Percentiles rank a stretch among this genome's conserved stretches.
Evolutionary conservation across 2,113 vertebrate genomes (phyloP).

Genomic region (Pipa parva): DNA sequence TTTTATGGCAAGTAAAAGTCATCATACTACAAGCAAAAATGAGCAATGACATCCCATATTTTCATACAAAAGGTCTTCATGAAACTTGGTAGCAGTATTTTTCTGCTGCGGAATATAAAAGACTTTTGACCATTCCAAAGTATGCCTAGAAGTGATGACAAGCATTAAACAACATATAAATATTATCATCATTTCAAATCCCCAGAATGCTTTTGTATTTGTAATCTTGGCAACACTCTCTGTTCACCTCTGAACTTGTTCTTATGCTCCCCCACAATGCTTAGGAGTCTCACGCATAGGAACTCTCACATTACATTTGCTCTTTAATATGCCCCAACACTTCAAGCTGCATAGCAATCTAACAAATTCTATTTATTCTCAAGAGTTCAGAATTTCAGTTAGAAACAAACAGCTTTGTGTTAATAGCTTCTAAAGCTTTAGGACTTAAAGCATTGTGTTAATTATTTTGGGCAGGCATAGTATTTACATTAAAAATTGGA

Average conservation of each 20-base stretch:
- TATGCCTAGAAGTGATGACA: not conserved
- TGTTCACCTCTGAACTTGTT: not conserved
- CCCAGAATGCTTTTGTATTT: not conserved
- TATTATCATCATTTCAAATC: not conserved
- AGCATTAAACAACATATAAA: slow-evolving; percentile 4
- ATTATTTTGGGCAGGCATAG: not conserved
- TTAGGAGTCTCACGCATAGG: not conserved
- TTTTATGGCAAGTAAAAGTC: too few species aligned
- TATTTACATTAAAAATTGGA: not conserved
- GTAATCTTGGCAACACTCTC: not conserved
- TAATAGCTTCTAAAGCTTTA: not conserved
- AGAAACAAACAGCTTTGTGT: not conserved
- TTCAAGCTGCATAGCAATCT: not conserved
- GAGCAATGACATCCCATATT: too few species aligned
- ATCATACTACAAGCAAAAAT: too few species aligned
- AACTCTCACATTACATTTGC: slow-evolving; percentile 1
- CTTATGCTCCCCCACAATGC: not conserved
- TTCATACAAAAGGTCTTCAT: too few species aligned
- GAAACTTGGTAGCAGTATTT: too few species aligned
- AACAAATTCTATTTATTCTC: not conserved
- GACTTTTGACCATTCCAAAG: not conserved
- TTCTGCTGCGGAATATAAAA: too few species aligned
- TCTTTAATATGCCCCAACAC: slow-evolving; percentile 1
- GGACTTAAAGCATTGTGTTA: not conserved
- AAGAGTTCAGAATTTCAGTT: not conserved